Evolutionary conservation across 2,797 vertebrate genomes (phyloP), one percentile per base, ranked within the genome.

Genomic region (Alcedo quadribrachys): DNA sequence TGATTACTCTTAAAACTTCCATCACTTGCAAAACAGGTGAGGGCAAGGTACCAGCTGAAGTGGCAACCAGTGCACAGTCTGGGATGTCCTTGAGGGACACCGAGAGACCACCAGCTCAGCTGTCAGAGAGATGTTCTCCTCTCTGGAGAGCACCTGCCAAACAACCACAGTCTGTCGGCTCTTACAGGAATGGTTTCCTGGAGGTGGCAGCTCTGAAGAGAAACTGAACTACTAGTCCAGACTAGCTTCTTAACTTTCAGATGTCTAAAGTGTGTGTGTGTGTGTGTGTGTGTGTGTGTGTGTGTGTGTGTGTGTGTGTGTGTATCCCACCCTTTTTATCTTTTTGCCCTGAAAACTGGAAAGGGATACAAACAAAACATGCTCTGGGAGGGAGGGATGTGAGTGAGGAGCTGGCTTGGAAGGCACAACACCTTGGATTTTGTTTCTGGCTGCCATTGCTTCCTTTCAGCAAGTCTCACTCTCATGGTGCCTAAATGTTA

Each of bases 11-110:
- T 51, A 54, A 35, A 65, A 33, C 8, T 45, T 42, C 51, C 46
- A 32, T 63, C 42, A 8, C 46, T 18, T 1, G 0, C 24, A 19
- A 18, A 43, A n/a, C 1, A 30, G 48, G 21, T 11, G 45, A 82
- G 17, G 17, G 18, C 10, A 35, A 50, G 27, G 25, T 5, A n/a
- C 8, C 15, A 24, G 28, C 9, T 11, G 32, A 54, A 70, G 43
- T 1, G 8, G 37, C 10, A n/a, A 3, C 6, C 22, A 27, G 16
- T 22, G 43, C 40, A 15, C 46, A 35, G 33, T 3, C 20, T 35
- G 68, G 27, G 58, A 19, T 8, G 20, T 16, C 17, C 14, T 6
- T 7, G 33, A 66, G 30, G 22, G 9, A 1, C 0, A 1, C 15
- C 2, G 4, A 16, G 42, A 65, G 15, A 27, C 28, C 63, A 28